These are phyloP conservation scores for Zosterops hypoxanthus DNA, from an alignment of 2,113 vertebrate genomes.

Conservation along the genomic window DNA sequence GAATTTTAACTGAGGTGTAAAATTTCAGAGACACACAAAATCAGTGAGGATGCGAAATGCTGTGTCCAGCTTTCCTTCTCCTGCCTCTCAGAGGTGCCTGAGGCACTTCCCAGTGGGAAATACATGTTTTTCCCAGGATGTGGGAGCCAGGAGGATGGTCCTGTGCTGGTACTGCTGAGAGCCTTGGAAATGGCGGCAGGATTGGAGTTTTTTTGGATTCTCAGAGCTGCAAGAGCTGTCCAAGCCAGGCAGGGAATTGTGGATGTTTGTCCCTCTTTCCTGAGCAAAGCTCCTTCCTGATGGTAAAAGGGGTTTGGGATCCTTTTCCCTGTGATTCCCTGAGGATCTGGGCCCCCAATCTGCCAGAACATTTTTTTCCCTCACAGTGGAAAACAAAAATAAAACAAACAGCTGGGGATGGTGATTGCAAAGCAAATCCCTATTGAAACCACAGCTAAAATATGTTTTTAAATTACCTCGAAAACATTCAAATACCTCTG, in stretches of 20 bases:
- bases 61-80: neutral
- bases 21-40: neutral
- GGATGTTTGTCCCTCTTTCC: neutral
- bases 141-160: neutral
- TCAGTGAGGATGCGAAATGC: fast-evolving
- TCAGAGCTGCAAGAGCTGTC: fast-evolving
- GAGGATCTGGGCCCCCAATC: neutral
- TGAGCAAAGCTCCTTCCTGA: neutral
- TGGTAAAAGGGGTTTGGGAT: neutral
- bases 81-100: neutral
- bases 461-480: neutral
- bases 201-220: fast-evolving
- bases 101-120: neutral
- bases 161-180: fast-evolving
- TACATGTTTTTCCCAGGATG: fast-evolving
- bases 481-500: neutral
- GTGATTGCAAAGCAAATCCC: neutral
- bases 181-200: neutral
- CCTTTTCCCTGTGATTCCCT: neutral
- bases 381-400: neutral
- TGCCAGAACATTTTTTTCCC: neutral
- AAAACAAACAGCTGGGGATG: neutral
- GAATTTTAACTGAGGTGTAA: neutral
- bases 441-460: neutral
- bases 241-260: fast-evolving